phyloP scores from a whole-genome alignment of 2,888 invertebrate species.

The Hedya salicella region DNA sequence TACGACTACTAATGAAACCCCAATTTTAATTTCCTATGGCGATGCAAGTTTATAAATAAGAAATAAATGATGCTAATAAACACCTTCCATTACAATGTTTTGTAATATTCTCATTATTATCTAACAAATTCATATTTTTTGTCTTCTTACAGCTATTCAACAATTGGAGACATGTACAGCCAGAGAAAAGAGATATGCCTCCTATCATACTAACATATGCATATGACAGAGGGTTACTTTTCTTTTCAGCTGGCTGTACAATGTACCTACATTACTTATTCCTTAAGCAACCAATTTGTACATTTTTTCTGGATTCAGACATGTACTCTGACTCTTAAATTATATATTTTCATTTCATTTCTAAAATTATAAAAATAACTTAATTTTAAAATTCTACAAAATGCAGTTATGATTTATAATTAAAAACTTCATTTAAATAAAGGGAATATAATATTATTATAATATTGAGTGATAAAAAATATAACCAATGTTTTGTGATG shows the following conservation, averaged over 20 bases:
- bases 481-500: constrained; percentile 34
- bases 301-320: constrained; percentile 55
- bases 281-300: constrained; percentile 61
- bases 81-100: constrained; percentile 59
- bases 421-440: constrained; percentile 28
- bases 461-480: constrained; percentile 29
- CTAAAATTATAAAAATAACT: constrained; percentile 3
- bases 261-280: constrained; percentile 8
- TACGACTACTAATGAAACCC: constrained; percentile 63
- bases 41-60: constrained; percentile 62
- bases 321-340: too few species aligned
- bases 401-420: constrained; percentile 13
- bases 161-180: constrained; percentile 49
- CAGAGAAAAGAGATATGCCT: background rate
- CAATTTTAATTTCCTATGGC: constrained; percentile 59
- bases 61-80: constrained; percentile 60
- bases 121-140: constrained; percentile 67
- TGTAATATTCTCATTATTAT: constrained; percentile 65
- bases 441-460: constrained; percentile 2
- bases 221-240: background rate
- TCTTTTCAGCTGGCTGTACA: background rate
- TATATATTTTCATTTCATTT: too few species aligned
- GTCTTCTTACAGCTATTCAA: constrained; percentile 65
- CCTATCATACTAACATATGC: background rate
- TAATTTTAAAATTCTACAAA: constrained; percentile 28